Percentiles rank a stretch among this genome's conserved stretches.
Evolutionary conservation across 2,888 invertebrate species (phyloP).

Genomic region (Leucoptera coffeella): DNA sequence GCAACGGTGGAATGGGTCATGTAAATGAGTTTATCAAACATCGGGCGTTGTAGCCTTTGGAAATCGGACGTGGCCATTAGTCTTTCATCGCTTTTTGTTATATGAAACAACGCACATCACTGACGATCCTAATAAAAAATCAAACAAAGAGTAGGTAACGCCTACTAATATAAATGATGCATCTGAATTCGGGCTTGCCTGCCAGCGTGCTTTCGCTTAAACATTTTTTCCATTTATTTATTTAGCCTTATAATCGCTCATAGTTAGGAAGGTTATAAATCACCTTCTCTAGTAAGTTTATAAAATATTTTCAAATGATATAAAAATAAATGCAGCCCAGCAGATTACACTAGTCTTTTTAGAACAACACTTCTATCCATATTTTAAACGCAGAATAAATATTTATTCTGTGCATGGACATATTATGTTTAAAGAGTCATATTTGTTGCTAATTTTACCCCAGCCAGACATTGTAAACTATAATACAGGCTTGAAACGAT

Average conservation of each 20-base stretch:
- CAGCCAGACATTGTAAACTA: conserved; percentile 14
- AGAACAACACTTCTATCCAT: no score
- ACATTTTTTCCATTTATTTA: no score
- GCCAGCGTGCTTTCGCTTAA: conserved; percentile 25
- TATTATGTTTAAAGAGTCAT: no score
- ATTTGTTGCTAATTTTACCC: conserved; percentile 9
- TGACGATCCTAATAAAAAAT: conserved; percentile 31
- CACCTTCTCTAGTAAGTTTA: conserved; percentile 26
- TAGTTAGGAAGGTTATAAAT: conserved; percentile 38
- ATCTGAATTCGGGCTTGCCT: conserved; percentile 39
- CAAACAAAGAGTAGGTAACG: conserved; percentile 44
- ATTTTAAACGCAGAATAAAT: no score
- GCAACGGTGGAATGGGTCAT: no score
- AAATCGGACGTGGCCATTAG: conserved; percentile 40
- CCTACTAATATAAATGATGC: conserved; percentile 51
- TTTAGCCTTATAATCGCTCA: no score
- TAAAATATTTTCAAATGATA: no score
- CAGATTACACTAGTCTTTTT: no score
- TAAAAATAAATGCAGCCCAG: no score
- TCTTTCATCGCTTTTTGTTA: conserved; percentile 47
- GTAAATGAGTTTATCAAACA: conserved; percentile 44
- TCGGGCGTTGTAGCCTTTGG: conserved; percentile 29
- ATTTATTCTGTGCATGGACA: no score
- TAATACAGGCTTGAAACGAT: conserved; percentile 17
- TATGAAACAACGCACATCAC: conserved; percentile 29